A percentile compares a stretch with the other conserved stretches of the same genome.
Conservation (phyloP, 2,797 vertebrate species). For the Lagorchestes hirsutus region DNA sequence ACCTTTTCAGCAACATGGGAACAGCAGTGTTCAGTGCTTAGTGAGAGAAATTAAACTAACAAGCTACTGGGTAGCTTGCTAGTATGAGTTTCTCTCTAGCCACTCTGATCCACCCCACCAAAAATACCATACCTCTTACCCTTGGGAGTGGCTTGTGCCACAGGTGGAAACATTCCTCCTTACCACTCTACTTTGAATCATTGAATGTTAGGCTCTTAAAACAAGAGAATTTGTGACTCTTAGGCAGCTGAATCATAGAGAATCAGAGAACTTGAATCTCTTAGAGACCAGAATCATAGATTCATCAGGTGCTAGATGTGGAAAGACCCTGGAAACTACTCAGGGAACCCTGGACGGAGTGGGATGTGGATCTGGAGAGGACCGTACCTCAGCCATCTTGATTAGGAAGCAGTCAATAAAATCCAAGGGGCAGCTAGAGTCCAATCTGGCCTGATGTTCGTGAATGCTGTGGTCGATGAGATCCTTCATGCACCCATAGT, state of each 20-base stretch:
- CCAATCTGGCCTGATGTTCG: slow-evolving; percentile 87
- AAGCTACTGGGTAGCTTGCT: neutral
- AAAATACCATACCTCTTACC: neutral
- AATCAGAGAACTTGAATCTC: neutral
- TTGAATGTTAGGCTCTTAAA: neutral
- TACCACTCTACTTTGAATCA: neutral
- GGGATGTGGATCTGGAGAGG: neutral
- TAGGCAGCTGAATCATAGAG: neutral
- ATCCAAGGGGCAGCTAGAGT: slow-evolving; percentile 88
- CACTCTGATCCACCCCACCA: neutral
- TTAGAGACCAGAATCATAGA: neutral
- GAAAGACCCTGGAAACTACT: neutral
- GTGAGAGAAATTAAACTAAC: neutral
- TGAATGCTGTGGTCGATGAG: slow-evolving; percentile 85
- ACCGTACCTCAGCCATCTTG: slow-evolving; percentile 88
- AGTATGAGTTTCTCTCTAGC: neutral
- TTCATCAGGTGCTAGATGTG: neutral
- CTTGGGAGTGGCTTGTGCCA: neutral
- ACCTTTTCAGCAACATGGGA: neutral
- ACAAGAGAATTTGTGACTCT: neutral
- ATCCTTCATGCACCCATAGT: slow-evolving; percentile 83
- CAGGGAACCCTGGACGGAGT: neutral
- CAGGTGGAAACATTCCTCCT: neutral
- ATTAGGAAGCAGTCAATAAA: slow-evolving; percentile 89
- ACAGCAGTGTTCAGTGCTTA: neutral